Evolutionary conservation across 1,140 invertebrate genomes (phyloP).

Genomic region (Manduca sexta): DNA sequence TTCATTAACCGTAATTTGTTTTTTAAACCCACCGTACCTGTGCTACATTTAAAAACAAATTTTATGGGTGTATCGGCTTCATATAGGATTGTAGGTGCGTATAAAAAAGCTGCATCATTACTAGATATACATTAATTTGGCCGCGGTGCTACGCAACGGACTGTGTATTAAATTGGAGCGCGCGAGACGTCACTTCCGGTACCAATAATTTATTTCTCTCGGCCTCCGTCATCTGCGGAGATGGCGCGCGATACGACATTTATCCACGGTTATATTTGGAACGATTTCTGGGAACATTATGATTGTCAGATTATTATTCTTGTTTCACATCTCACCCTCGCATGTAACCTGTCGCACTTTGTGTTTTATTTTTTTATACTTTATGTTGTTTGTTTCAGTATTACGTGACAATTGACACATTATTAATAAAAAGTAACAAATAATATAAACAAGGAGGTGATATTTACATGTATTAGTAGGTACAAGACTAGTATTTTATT

Average conservation of each 20-base stretch:
- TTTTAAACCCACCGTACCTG: slow-evolving; percentile 4
- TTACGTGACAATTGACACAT: no score
- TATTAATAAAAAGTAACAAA: no score
- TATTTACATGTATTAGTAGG: no score
- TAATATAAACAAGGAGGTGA: no score
- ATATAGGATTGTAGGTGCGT: no score
- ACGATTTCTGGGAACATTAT: slow-evolving; percentile 59
- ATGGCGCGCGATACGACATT: slow-evolving; percentile 61
- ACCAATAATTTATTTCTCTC: slow-evolving; percentile 66
- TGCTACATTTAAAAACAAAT: slow-evolving; percentile 25
- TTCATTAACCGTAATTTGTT: slow-evolving; percentile 26
- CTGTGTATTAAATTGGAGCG: slow-evolving; percentile 62
- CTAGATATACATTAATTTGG: slow-evolving; percentile 1
- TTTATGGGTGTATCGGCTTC: slow-evolving; percentile 13
- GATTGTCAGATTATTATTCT: slow-evolving; percentile 53
- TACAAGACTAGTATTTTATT: no score
- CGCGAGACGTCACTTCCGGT: slow-evolving; percentile 66
- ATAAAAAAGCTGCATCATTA: slow-evolving; percentile 5
- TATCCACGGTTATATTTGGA: slow-evolving; percentile 61
- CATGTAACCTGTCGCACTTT: not conserved
- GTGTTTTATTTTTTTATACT: no score
- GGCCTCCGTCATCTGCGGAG: slow-evolving; percentile 57
- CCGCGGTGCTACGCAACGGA: slow-evolving; percentile 30
- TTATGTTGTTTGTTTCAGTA: no score
- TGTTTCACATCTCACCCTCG: slow-evolving; percentile 18